Conservation (phyloP, 2,797 vertebrate species). For the Kryptolebias ocellatus region DNA sequence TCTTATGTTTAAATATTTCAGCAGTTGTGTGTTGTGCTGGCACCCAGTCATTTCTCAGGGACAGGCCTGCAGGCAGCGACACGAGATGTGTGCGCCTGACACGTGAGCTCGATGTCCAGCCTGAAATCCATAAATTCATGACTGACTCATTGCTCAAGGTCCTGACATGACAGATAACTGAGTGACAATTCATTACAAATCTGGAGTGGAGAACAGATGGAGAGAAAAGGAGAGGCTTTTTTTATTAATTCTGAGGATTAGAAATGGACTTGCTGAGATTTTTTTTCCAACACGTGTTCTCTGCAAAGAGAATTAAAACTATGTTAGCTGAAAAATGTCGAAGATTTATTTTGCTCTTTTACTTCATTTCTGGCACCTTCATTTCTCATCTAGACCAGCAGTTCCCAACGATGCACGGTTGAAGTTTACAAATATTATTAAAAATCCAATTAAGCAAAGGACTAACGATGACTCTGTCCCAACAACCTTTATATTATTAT, state of each 20-base stretch:
- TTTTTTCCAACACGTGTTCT: background rate
- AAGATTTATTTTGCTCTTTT: background rate
- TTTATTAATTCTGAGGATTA: constrained; percentile 14
- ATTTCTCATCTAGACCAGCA: background rate
- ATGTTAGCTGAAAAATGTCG: background rate
- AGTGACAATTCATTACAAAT: constrained; percentile 41
- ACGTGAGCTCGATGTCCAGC: constrained; percentile 65
- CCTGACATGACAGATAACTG: constrained; percentile 31
- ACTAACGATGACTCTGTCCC: too few species aligned
- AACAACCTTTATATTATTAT: too few species aligned
- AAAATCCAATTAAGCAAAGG: too few species aligned
- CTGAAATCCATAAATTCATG: constrained; percentile 61
- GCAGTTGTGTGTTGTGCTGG: constrained; percentile 53
- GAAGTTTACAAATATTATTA: too few species aligned
- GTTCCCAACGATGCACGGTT: background rate
- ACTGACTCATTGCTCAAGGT: constrained; percentile 46
- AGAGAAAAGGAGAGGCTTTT: constrained; percentile 11
- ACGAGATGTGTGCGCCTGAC: constrained; percentile 52
- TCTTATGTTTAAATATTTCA: constrained; percentile 81
- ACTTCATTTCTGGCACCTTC: background rate
- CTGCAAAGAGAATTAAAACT: background rate
- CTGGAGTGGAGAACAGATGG: constrained; percentile 25
- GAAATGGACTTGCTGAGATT: background rate
- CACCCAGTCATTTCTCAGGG: constrained; percentile 59
- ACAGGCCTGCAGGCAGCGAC: constrained; percentile 56